Evolutionary conservation across 1,140 invertebrate genomes (phyloP).

Genomic region (Tetragonula clypearis): DNA sequence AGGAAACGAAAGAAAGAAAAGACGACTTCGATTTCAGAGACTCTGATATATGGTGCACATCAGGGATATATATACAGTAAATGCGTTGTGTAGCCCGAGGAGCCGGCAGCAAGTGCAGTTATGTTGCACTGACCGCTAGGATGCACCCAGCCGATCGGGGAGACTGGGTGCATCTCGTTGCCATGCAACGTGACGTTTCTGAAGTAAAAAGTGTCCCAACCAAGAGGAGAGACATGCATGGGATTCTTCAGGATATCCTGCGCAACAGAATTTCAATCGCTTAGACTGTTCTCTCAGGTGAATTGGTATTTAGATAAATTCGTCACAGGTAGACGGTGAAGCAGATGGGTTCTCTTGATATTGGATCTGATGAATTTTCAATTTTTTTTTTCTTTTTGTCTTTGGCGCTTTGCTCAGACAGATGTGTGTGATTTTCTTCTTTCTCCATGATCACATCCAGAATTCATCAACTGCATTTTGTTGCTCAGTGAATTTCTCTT

Average conservation of each 20-base stretch:
- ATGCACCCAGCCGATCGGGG: constrained; percentile 43
- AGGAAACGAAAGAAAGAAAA: background rate
- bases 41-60: constrained; percentile 25
- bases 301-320: too few relatives aligned
- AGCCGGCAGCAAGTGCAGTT: constrained; percentile 67
- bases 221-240: background rate
- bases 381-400: too few relatives aligned
- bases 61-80: constrained; percentile 36
- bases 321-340: too few relatives aligned
- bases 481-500: too few relatives aligned
- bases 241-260: background rate
- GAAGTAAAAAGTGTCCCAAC: constrained; percentile 43
- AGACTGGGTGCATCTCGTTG: constrained; percentile 50
- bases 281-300: background rate
- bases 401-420: too few relatives aligned
- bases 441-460: too few relatives aligned
- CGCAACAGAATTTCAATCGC: background rate
- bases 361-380: too few relatives aligned
- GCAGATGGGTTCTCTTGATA: too few relatives aligned
- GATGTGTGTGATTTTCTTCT: too few relatives aligned
- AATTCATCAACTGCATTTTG: too few relatives aligned
- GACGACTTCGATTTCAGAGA: constrained; percentile 21
- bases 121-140: constrained; percentile 74
- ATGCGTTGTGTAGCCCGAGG: constrained; percentile 12
- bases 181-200: constrained; percentile 66